Base-by-base conservation (phyloP, 1,140 invertebrate species). In the Hyphantria cunea region DNA sequence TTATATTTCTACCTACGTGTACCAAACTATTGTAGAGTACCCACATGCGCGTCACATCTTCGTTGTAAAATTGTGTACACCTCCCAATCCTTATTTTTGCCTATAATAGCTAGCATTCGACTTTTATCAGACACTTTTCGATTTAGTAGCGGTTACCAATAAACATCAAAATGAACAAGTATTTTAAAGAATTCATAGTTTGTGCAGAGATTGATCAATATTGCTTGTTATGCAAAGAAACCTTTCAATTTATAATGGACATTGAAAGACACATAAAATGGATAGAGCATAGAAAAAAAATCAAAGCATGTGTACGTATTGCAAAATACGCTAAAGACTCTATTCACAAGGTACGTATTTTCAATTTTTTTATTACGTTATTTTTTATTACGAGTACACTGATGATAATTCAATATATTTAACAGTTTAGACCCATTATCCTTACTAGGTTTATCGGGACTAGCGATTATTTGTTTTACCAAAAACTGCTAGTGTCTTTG, bases 311-410 rank as follows among this genome's bases (percentile, higher is more conserved):
- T 31, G 33, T 54, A 13, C 71, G 64, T 64, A 41, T 72, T 13
- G 39, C 50, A 6, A 77, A 76, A 52, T 81, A 72, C 31, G 72
- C 56, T 34, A 72, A 76, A 32, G 74, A 86, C 14, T 66, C n/a
- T n/a, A 78, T 86, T 50, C 74, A 65, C 25, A 83, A 84, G 80
- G 84, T 83, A 63, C n/a, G n/a, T n/a, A n/a, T n/a, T n/a, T n/a
- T n/a, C n/a, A n/a, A n/a, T n/a, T n/a, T n/a, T n/a, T n/a, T n/a
- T n/a, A n/a, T n/a, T n/a, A n/a, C n/a, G n/a, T n/a, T n/a, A n/a
- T n/a, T n/a, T n/a, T n/a, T n/a, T n/a, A n/a, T n/a, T n/a, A n/a
- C n/a, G n/a, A n/a, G n/a, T n/a, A n/a, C n/a, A n/a, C n/a, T n/a
- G n/a, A n/a, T n/a, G n/a, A n/a, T n/a, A n/a, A n/a, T n/a, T n/a